Percentiles rank a stretch among this genome's conserved stretches.
Evolutionary conservation across 2,797 vertebrate genomes (phyloP).

Genomic region (Pristis pectinata): DNA sequence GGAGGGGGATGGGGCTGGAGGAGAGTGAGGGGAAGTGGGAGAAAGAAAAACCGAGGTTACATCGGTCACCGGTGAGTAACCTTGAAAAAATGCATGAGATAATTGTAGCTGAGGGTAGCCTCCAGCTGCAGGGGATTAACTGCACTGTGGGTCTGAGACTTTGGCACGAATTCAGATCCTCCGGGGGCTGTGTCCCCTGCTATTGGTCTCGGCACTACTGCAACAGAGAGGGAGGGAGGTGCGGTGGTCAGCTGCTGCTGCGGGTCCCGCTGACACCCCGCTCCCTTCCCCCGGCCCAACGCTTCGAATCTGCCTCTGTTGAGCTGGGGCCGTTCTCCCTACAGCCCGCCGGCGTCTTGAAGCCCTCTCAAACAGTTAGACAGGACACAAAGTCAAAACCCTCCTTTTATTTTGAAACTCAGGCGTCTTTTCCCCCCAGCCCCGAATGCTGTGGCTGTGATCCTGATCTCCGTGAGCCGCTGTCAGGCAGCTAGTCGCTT

Average conservation of each 20-base stretch:
- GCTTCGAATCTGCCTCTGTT: background rate
- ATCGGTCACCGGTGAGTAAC: slow-evolving; percentile 85
- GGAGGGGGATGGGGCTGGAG: slow-evolving; percentile 39
- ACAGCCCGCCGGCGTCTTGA: background rate
- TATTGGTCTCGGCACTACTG: slow-evolving; percentile 62
- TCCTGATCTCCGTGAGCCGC: too few relatives aligned
- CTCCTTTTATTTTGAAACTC: background rate
- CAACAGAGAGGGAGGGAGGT: slow-evolving; percentile 59
- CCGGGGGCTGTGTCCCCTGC: slow-evolving; percentile 69
- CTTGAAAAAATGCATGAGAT: slow-evolving; percentile 88
- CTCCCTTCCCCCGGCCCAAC: background rate
- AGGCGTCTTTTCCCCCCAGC: background rate
- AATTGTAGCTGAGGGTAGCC: slow-evolving; percentile 70
- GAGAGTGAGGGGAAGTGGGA: slow-evolving; percentile 21
- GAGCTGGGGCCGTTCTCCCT: background rate
- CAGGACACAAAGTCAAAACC: background rate
- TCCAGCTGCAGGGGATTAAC: slow-evolving; percentile 98
- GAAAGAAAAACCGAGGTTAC: slow-evolving; percentile 63
- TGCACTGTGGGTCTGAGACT: slow-evolving; percentile 76
- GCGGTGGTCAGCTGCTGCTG: slow-evolving; percentile 36
- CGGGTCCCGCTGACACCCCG: background rate
- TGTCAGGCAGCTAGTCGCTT: too few relatives aligned
- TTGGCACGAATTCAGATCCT: slow-evolving; percentile 85
- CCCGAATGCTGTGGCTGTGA: too few relatives aligned
- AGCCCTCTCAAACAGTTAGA: background rate